Evolutionary conservation across 2,888 invertebrate species (phyloP).

Genomic region (Colletes collaris): DNA sequence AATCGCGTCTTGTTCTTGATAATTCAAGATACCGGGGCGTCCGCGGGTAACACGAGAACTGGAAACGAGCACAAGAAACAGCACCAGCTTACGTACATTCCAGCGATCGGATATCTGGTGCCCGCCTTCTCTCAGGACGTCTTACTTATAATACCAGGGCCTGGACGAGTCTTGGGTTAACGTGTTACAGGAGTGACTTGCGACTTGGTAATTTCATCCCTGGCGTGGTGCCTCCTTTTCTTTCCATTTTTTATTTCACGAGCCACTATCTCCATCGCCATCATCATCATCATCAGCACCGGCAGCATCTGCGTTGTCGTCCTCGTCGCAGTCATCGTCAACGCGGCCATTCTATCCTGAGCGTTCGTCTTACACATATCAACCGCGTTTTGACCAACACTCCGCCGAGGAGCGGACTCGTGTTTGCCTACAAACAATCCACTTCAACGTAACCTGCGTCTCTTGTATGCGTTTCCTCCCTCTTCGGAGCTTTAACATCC

Average conservation of each 20-base stretch:
- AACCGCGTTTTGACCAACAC: slow-evolving; percentile 40
- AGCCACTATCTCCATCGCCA: slow-evolving; percentile 62
- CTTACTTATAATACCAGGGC: slow-evolving; percentile 72
- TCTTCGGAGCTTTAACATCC: slow-evolving; percentile 22
- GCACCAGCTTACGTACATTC: slow-evolving; percentile 67
- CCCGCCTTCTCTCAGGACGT: slow-evolving; percentile 66
- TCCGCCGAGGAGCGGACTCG: slow-evolving; percentile 17
- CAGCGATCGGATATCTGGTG: slow-evolving; percentile 71
- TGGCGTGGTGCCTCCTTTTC: slow-evolving; percentile 72
- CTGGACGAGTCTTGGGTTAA: slow-evolving; percentile 64
- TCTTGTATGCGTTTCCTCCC: slow-evolving; percentile 59
- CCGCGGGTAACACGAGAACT: slow-evolving; percentile 59
- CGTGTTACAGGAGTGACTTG: slow-evolving; percentile 78
- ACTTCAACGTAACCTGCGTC: slow-evolving; percentile 70
- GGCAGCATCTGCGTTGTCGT: background rate
- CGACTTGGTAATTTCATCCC: slow-evolving; percentile 81
- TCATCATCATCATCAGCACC: slow-evolving; percentile 45
- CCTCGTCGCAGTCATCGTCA: slow-evolving; percentile 33
- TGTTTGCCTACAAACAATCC: slow-evolving; percentile 78
- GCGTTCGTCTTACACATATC: slow-evolving; percentile 31
- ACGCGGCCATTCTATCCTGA: slow-evolving; percentile 28
- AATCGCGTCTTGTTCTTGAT: slow-evolving; percentile 65
- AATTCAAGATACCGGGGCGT: slow-evolving; percentile 44
- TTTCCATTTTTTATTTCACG: slow-evolving; percentile 64
- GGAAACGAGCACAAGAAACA: slow-evolving; percentile 59